Percentiles rank a stretch among this genome's conserved stretches.
Evolutionary conservation across 2,888 invertebrate genomes (phyloP).

Genomic region (Idaea aversata): DNA sequence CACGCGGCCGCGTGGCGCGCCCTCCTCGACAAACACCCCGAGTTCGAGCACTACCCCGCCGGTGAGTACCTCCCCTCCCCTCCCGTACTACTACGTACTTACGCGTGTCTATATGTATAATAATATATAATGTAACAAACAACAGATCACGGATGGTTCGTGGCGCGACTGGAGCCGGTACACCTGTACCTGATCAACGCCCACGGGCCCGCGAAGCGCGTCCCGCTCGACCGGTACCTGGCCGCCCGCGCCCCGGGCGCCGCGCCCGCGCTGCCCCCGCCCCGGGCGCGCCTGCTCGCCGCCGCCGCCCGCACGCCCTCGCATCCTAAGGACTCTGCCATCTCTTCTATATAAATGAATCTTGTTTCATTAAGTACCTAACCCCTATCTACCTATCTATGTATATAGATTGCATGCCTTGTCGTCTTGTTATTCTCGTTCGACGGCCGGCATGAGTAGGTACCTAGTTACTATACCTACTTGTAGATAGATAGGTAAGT

Average conservation of each 20-base stretch:
- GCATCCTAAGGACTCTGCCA: too few species aligned
- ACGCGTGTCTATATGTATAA: not conserved
- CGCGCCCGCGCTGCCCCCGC: not conserved
- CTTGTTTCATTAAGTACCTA: too few species aligned
- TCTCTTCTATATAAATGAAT: too few species aligned
- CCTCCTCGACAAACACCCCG: not conserved
- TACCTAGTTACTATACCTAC: too few species aligned
- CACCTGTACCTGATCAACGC: not conserved
- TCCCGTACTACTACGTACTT: not conserved
- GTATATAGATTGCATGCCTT: too few species aligned
- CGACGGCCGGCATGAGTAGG: too few species aligned
- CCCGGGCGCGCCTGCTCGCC: not conserved
- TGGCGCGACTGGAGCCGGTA: not conserved
- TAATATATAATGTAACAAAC: not conserved
- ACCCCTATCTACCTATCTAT: too few species aligned
- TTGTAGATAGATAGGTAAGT: too few species aligned
- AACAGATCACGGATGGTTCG: not conserved
- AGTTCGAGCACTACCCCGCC: conserved; percentile 3
- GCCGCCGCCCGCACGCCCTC: too few species aligned
- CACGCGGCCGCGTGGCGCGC: not conserved
- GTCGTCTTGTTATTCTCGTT: too few species aligned
- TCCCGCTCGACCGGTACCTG: not conserved
- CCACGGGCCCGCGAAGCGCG: not conserved
- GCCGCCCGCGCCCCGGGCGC: not conserved
- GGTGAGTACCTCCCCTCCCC: not conserved